Percentiles rank a stretch among this genome's conserved stretches.
These are phyloP conservation scores for Rhinoraja longicauda DNA, from an alignment of 2,797 vertebrate species.

Conservation along the genomic window DNA sequence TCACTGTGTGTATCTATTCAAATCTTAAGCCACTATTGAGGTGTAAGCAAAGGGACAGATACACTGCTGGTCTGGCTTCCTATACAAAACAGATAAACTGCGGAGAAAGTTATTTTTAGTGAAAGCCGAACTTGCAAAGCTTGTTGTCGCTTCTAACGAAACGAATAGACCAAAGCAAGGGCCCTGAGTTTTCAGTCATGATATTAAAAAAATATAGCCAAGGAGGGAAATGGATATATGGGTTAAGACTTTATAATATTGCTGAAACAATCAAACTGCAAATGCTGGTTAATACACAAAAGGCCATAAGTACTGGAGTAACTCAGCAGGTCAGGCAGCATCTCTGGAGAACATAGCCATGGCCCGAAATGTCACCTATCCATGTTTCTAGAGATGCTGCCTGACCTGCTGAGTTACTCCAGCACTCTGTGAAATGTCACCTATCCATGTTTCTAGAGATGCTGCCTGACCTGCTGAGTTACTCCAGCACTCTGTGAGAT, in stretches of 20 bases:
- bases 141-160: neutral
- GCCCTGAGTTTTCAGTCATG: neutral
- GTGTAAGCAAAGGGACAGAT: neutral
- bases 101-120: neutral
- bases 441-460: no score
- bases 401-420: no score
- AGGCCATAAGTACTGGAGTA: no score
- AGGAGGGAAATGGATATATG: neutral
- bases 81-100: neutral
- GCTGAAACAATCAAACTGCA: no score
- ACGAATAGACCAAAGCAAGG: neutral
- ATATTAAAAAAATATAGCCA: neutral
- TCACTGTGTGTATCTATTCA: slow-evolving; percentile 10
- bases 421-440: no score
- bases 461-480: no score
- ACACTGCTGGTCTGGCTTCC: neutral
- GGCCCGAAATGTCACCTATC: no score
- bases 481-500: no score
- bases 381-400: no score
- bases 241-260: neutral
- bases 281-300: no score
- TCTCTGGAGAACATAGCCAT: no score
- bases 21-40: neutral
- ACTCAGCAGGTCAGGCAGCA: no score
- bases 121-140: neutral